Evolutionary conservation across 1,140 invertebrate species (phyloP), one percentile per base, ranked within the genome.

Genomic region (Sycobia sp.): DNA sequence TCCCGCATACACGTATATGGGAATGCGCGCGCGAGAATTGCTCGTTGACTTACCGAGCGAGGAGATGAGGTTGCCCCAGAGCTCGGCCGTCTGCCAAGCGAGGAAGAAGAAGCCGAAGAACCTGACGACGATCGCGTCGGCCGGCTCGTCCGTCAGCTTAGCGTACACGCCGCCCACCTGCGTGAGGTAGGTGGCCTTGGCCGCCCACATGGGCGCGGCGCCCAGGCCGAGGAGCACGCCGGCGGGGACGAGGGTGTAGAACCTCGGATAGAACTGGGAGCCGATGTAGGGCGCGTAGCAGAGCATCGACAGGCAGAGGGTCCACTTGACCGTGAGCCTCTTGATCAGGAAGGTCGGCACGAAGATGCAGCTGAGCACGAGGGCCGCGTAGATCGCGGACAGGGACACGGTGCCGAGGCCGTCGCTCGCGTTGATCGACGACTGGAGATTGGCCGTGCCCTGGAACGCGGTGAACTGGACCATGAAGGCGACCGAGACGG

Each of bases 51-150:
- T 77, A 95, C 91, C 91, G 69, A 94, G 83, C 51, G 95, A 97
- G n/a, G 95, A 97, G 69, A 98, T 93, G 32, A 98, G 85, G 83
- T 98, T 98, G 73, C 96, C 96, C 93, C 94, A 93, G 9, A 97
- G 87, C 79, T 96, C 93, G 58, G 95, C 92, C 0, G 92, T 93
- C 75, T 99, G 96, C 89, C 96, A 98, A 59, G 95, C 89, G 65
- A 98, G 89, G 84, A 98, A 98, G 87, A 99, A 99, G 84, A 97
- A 93, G 22, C 96, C 96, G 80, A 98, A 99, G 86, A 98, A 98
- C 69, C 93, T 81, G 38, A 96, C 93, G 55, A 98, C 92, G 66
- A 97, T 93, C 7, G 90, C 91, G 76, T 97, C 94, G 7, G 91
- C 88, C 0, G 90, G 85, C 72, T 95, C 91, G 65, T 94, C 92